These are phyloP conservation scores for Symphodus melops DNA, from an alignment of 2,113 vertebrate species.

Conservation along the genomic window DNA sequence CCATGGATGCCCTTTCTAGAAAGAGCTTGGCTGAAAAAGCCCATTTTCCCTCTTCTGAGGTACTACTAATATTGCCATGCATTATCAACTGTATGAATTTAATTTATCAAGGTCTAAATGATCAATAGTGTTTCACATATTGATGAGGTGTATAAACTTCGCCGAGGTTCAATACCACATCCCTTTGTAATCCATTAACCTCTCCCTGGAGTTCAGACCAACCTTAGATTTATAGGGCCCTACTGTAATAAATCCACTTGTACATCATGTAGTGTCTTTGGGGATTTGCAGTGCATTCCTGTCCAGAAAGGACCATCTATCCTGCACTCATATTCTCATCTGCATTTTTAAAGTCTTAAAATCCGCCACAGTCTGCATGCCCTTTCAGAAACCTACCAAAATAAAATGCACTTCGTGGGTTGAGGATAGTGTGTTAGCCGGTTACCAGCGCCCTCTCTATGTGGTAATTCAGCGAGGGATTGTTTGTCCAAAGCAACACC, in stretches of 20 bases:
- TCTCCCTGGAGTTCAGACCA: conserved; percentile 87
- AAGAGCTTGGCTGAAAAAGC: conserved; percentile 21
- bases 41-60: conserved; percentile 52
- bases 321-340: conserved; percentile 59
- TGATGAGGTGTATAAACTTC: conserved; percentile 89
- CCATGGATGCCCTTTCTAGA: conserved; percentile 53
- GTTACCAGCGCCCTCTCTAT: conserved; percentile 11
- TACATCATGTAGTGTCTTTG: conserved; percentile 86
- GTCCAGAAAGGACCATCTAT: conserved; percentile 74
- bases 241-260: conserved; percentile 87
- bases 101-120: conserved; percentile 84
- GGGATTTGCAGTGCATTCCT: conserved; percentile 80
- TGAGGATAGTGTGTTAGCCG: background rate
- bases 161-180: conserved; percentile 84
- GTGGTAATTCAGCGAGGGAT: conserved; percentile 24
- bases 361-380: conserved; percentile 33
- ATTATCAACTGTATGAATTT: conserved; percentile 84
- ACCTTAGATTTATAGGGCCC: conserved; percentile 86
- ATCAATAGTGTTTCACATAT: conserved; percentile 86
- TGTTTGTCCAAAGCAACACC: conserved; percentile 69
- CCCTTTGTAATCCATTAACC: conserved; percentile 90
- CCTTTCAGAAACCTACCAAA: conserved; percentile 12
- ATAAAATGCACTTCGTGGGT: conserved; percentile 14
- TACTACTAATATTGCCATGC: conserved; percentile 76
- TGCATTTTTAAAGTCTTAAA: conserved; percentile 57